These are phyloP conservation scores for Sphinx pinastri DNA, from an alignment of 2,888 invertebrate genomes.

Conservation along the genomic window DNA sequence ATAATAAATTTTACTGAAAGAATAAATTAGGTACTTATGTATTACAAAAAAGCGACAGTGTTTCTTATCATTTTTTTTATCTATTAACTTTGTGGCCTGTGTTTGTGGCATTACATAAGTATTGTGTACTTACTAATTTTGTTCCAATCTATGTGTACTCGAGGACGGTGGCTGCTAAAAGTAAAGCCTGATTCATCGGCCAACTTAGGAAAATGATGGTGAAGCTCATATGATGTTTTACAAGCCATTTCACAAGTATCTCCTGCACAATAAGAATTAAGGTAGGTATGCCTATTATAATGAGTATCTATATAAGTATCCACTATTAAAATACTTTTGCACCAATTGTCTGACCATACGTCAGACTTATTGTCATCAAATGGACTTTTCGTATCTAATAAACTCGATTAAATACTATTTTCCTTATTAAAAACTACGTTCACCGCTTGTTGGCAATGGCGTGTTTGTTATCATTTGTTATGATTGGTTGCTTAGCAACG, in stretches of 20 bases:
- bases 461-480: slow-evolving; percentile 27
- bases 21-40: too few species aligned
- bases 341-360: too few species aligned
- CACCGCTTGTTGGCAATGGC: too few species aligned
- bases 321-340: background rate
- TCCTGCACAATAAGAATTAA: background rate
- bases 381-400: too few species aligned
- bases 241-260: slow-evolving; percentile 59
- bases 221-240: slow-evolving; percentile 81
- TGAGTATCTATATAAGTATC: background rate
- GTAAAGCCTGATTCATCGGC: slow-evolving; percentile 88
- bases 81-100: too few species aligned
- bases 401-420: too few species aligned
- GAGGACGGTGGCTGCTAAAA: slow-evolving; percentile 85
- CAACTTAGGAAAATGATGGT: slow-evolving; percentile 87
- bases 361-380: too few species aligned
- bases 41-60: too few species aligned
- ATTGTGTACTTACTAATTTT: slow-evolving; percentile 84
- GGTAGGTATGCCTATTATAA: background rate
- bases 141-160: slow-evolving; percentile 86
- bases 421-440: too few species aligned
- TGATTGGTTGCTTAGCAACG: slow-evolving; percentile 42
- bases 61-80: too few species aligned
- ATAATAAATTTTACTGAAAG: too few species aligned
- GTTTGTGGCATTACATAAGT: background rate